These are phyloP conservation scores for Caenorhabditis tropicalis DNA, from an alignment of 1,140 invertebrate genomes.

Conservation along the genomic window DNA sequence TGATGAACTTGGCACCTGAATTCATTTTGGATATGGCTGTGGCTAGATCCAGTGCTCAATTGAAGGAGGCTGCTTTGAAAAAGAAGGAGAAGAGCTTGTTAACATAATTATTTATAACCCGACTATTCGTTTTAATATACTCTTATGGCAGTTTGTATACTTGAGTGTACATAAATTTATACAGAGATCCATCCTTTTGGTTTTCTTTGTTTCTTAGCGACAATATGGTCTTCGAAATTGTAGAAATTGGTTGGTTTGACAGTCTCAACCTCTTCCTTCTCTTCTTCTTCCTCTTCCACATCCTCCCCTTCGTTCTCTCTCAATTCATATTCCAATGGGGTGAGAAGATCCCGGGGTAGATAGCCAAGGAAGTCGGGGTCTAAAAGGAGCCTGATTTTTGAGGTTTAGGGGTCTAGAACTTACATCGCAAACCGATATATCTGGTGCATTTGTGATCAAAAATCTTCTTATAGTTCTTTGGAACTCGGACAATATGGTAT, in stretches of 20 bases:
- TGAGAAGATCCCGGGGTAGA: neutral
- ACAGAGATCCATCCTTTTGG: slow-evolving; percentile 20
- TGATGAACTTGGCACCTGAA: neutral
- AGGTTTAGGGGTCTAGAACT: no score
- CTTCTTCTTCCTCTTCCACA: neutral
- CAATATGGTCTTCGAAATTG: neutral
- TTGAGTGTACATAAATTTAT: neutral
- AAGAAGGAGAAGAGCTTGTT: neutral
- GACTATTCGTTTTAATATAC: neutral
- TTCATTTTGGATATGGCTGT: neutral
- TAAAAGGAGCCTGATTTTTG: neutral
- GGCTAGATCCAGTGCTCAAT: neutral
- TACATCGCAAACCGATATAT: slow-evolving; percentile 25
- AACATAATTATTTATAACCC: neutral
- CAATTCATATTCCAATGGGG: slow-evolving; percentile 11
- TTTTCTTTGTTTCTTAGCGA: slow-evolving; percentile 16
- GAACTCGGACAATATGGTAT: slow-evolving; percentile 20
- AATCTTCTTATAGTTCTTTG: slow-evolving; percentile 36
- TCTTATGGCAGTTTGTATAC: neutral
- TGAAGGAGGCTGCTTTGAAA: neutral
- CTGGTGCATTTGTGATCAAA: slow-evolving; percentile 2
- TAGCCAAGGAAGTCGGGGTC: slow-evolving; percentile 24
- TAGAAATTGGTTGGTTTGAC: neutral
- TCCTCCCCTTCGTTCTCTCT: neutral
- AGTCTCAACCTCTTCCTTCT: neutral